phyloP scores from a whole-genome alignment of 2,113 vertebrate species.

The Hipposideros armiger region DNA sequence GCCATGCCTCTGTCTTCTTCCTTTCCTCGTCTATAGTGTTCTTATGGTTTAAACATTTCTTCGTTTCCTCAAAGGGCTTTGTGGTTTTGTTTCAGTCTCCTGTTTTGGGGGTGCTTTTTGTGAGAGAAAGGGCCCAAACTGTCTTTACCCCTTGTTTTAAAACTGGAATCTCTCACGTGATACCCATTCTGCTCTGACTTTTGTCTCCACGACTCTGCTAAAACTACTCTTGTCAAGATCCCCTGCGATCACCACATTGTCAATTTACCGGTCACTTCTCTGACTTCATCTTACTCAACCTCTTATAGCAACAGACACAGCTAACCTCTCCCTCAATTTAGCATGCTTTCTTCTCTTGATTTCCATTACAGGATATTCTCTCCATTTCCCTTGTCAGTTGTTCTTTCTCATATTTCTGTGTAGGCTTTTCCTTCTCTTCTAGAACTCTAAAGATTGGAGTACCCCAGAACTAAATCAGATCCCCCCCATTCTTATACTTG shows the following conservation, averaged over 20 bases:
- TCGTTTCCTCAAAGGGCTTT: not conserved
- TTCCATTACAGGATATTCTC: not conserved
- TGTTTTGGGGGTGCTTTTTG: not conserved
- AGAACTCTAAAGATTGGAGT: not conserved
- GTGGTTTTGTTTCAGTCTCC: conserved; percentile 37
- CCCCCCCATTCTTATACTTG: not conserved
- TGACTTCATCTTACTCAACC: not conserved
- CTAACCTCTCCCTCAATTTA: not conserved
- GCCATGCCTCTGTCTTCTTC: not conserved
- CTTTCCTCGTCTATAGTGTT: not conserved
- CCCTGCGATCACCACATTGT: not conserved
- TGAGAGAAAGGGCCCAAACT: not conserved
- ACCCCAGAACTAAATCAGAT: not conserved
- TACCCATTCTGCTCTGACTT: not conserved
- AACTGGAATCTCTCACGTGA: not conserved
- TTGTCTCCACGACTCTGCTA: not conserved
- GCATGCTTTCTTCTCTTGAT: conserved; percentile 40
- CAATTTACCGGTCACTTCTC: not conserved
- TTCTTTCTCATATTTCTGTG: not conserved
- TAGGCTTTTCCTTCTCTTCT: not conserved
- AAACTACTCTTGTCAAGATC: not conserved
- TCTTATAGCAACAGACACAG: not conserved
- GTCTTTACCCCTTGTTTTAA: not conserved
- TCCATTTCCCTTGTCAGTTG: not conserved
- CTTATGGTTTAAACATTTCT: conserved; percentile 14